Conservation (phyloP, 2,113 vertebrate species). For the Polyodon spathula region DNA sequence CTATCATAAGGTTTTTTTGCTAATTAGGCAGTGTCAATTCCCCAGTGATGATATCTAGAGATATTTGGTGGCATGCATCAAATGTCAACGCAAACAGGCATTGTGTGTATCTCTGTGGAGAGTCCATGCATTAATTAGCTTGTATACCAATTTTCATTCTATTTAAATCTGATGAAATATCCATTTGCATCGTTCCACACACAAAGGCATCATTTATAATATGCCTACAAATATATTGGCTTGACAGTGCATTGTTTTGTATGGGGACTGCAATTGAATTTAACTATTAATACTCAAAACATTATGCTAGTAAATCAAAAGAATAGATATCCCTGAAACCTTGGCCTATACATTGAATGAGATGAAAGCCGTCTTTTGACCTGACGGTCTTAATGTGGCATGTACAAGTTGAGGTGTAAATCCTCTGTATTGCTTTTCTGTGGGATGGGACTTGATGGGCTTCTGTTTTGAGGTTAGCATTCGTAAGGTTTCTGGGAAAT, state of each 20-base stretch:
- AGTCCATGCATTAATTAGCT: slow-evolving; percentile 33
- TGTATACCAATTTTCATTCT: no score
- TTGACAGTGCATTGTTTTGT: no score
- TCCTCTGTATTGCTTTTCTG: no score
- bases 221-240: no score
- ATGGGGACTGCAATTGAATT: background rate
- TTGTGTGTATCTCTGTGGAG: slow-evolving; percentile 27
- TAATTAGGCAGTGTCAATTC: slow-evolving; percentile 44
- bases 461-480: no score
- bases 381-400: background rate
- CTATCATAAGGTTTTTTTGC: slow-evolving; percentile 21
- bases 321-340: background rate
- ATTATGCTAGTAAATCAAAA: background rate
- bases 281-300: background rate
- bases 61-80: slow-evolving; percentile 50
- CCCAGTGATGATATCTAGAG: slow-evolving; percentile 40
- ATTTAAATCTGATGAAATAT: no score
- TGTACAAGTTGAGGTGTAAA: background rate
- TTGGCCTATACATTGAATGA: background rate
- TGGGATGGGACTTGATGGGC: no score
- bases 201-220: no score
- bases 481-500: no score
- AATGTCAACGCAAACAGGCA: slow-evolving; percentile 44
- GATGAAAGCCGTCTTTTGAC: background rate
- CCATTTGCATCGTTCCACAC: no score